Conservation (phyloP, 2,797 vertebrate genomes). For the Lagodon rhomboides region DNA sequence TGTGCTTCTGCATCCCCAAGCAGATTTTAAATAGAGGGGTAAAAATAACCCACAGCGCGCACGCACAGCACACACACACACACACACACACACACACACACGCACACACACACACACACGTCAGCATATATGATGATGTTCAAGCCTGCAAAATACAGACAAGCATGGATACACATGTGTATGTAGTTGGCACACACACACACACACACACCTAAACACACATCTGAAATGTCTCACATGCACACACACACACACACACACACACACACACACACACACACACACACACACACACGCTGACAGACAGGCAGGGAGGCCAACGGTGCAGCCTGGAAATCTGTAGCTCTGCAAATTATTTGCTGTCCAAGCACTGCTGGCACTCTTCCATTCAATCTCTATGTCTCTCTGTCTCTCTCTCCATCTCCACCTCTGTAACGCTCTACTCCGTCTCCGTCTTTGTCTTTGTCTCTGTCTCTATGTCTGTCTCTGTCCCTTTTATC, state of each 20-base stretch:
- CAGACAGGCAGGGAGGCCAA: conserved; percentile 62
- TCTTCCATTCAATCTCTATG: conserved; percentile 22
- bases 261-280: conserved; percentile 40
- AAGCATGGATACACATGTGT: conserved; percentile 6
- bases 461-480: not conserved
- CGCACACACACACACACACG: conserved; percentile 23
- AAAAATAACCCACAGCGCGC: conserved; percentile 56
- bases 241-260: conserved; percentile 19
- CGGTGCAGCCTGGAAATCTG: conserved; percentile 61
- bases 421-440: not conserved
- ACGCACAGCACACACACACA: conserved; percentile 13
- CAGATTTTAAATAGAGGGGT: conserved; percentile 67
- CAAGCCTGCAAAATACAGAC: conserved; percentile 28
- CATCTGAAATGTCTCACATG: not conserved
- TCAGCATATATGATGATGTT: conserved; percentile 39
- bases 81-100: conserved; percentile 7
- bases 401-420: conserved; percentile 7
- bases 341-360: conserved; percentile 74
- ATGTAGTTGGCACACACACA: not conserved
- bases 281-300: conserved; percentile 45
- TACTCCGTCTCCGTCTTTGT: not conserved
- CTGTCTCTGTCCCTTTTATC: not conserved
- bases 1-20: conserved; percentile 64
- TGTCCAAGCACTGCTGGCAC: conserved; percentile 45
- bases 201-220: conserved; percentile 22